Conservation (phyloP, 2,888 invertebrate species). For the Cremastobaeus sp. region DNA sequence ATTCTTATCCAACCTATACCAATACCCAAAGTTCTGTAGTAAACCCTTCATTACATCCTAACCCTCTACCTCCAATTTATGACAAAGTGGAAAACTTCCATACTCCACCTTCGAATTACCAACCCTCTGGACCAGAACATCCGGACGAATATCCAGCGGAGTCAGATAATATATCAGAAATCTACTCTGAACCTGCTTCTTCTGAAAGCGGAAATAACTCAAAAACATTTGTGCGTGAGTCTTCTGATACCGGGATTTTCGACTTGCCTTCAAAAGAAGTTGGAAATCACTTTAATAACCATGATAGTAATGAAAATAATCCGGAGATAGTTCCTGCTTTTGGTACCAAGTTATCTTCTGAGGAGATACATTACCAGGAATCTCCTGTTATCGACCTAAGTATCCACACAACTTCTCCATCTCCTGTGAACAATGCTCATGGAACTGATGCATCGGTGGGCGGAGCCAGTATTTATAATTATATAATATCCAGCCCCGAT, state of each 20-base stretch:
- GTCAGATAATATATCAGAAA: conserved; percentile 59
- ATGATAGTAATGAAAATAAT: too few relatives aligned
- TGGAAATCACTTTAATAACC: too few relatives aligned
- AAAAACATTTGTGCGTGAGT: conserved; percentile 38
- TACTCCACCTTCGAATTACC: conserved; percentile 65
- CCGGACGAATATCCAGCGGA: conserved; percentile 49
- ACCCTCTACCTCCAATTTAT: conserved; percentile 82
- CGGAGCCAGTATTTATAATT: conserved; percentile 60
- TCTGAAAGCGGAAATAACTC: conserved; percentile 42
- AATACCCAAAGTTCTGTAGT: conserved; percentile 47
- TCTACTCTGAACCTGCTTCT: conserved; percentile 35
- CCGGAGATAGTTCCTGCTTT: conserved; percentile 83
- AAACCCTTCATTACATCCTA: conserved; percentile 83
- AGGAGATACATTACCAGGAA: conserved; percentile 84
- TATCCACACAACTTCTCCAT: background rate
- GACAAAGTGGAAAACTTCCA: conserved; percentile 79
- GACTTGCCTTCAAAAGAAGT: too few relatives aligned
- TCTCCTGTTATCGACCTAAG: conserved; percentile 84
- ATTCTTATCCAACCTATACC: conserved; percentile 34
- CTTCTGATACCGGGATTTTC: too few relatives aligned
- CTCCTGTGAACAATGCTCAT: conserved; percentile 31
- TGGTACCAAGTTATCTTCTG: conserved; percentile 84
- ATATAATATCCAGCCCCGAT: conserved; percentile 61
- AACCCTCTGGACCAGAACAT: conserved; percentile 27
- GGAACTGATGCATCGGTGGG: conserved; percentile 20